These are phyloP conservation scores for Drepana falcataria DNA, from an alignment of 2,888 invertebrate species.

Conservation along the genomic window DNA sequence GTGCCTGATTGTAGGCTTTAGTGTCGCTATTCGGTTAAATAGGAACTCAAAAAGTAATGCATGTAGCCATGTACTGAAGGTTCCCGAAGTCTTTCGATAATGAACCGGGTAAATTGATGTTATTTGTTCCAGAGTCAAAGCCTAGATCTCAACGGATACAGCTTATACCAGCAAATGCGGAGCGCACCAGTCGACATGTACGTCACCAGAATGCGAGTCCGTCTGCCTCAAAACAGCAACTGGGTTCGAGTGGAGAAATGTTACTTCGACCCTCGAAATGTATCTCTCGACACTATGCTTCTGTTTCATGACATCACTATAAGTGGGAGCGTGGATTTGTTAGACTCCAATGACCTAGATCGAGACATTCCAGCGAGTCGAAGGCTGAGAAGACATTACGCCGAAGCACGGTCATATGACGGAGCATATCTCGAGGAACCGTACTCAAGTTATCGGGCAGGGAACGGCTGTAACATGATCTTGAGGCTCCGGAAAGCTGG, in stretches of 20 bases:
- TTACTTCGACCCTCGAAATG: conserved; percentile 85
- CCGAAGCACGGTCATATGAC: conserved; percentile 54
- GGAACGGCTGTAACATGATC: conserved; percentile 87
- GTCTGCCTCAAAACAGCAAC: conserved; percentile 81
- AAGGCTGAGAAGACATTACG: conserved; percentile 53
- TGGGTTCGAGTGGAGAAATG: conserved; percentile 88
- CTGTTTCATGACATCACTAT: conserved; percentile 89
- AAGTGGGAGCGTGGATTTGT: conserved; percentile 85
- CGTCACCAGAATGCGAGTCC: conserved; percentile 83
- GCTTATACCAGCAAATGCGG: conserved; percentile 80
- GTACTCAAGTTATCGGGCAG: conserved; percentile 46
- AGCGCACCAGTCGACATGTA: conserved; percentile 83
- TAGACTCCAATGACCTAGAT: conserved; percentile 60
- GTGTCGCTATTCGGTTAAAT: no score
- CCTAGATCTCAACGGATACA: conserved; percentile 81
- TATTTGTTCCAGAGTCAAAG: conserved; percentile 60
- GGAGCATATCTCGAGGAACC: conserved; percentile 36
- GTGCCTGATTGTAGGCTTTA: no score
- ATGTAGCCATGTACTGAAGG: no score
- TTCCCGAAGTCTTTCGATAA: no score
- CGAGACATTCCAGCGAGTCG: conserved; percentile 46
- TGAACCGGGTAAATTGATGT: not conserved
- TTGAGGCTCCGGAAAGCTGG: conserved; percentile 86
- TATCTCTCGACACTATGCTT: conserved; percentile 86
- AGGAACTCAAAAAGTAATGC: no score